Conservation (phyloP, 2,888 invertebrate species). For the Meliscaeva auricollis region DNA sequence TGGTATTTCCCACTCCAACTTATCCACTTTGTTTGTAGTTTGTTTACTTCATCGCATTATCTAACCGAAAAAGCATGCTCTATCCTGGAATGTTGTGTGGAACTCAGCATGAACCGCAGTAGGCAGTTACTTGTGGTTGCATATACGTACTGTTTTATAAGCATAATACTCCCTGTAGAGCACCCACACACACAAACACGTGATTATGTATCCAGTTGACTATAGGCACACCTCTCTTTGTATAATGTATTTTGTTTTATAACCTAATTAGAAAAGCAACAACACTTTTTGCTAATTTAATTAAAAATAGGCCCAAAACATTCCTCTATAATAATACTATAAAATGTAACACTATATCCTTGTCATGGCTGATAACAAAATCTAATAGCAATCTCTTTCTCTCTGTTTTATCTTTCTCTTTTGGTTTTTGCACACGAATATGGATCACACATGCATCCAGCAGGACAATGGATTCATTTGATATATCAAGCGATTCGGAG, state of each 20-base stretch:
- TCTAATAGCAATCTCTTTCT: constrained; percentile 55
- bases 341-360: background rate
- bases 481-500: constrained; percentile 84
- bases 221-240: constrained; percentile 41
- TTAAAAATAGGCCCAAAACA: constrained; percentile 58
- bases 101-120: constrained; percentile 56
- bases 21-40: constrained; percentile 4
- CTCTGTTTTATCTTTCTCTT: constrained; percentile 49
- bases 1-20: background rate
- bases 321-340: constrained; percentile 22
- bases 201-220: constrained; percentile 44
- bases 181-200: background rate
- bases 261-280: constrained; percentile 64
- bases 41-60: constrained; percentile 23
- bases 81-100: constrained; percentile 34
- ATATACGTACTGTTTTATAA: constrained; percentile 27
- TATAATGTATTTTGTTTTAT: constrained; percentile 18
- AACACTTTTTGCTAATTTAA: constrained; percentile 66
- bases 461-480: constrained; percentile 84
- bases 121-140: constrained; percentile 48
- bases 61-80: constrained; percentile 54
- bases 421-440: constrained; percentile 36
- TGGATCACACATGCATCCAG: constrained; percentile 73
- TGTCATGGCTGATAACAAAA: constrained; percentile 32
- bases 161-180: constrained; percentile 41